Conservation (phyloP, 2,888 invertebrate genomes). For the Microdon myrmicae region DNA sequence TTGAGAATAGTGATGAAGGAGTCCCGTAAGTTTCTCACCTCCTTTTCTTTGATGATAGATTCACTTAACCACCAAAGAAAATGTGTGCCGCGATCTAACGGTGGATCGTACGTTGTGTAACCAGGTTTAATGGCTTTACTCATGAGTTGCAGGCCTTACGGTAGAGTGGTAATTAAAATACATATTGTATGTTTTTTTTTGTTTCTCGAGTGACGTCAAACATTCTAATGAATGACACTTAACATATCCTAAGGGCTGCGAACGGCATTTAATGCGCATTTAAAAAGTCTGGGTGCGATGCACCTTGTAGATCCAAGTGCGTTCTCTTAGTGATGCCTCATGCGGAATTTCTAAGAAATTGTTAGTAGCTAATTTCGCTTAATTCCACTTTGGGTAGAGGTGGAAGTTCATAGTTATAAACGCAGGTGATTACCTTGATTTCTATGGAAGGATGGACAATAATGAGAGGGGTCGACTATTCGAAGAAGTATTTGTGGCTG, state of each 20-base stretch:
- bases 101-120: slow-evolving; percentile 48
- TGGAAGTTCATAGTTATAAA: too few species aligned
- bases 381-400: too few species aligned
- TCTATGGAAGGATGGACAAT: too few species aligned
- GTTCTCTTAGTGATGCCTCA: too few species aligned
- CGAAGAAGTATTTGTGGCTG: too few species aligned
- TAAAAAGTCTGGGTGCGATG: too few species aligned
- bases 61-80: slow-evolving; percentile 33
- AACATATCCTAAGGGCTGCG: slow-evolving; percentile 31
- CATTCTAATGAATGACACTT: slow-evolving; percentile 34
- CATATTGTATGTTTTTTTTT: slow-evolving; percentile 11
- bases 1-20: slow-evolving; percentile 22
- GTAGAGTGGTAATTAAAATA: slow-evolving; percentile 52
- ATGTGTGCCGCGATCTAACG: slow-evolving; percentile 48
- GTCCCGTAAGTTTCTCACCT: slow-evolving; percentile 50
- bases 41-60: slow-evolving; percentile 38
- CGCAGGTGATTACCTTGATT: too few species aligned
- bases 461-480: too few species aligned
- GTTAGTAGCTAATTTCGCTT: too few species aligned
- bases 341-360: too few species aligned
- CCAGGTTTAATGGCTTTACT: slow-evolving; percentile 50
- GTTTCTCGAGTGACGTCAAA: slow-evolving; percentile 28
- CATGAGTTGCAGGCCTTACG: slow-evolving; percentile 47
- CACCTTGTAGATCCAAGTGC: too few species aligned
- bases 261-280: slow-evolving; percentile 40